Percentiles rank a stretch among this genome's conserved stretches.
Evolutionary conservation across 2,797 vertebrate species (phyloP).

Genomic region (Mormyrus hasselquistii): DNA sequence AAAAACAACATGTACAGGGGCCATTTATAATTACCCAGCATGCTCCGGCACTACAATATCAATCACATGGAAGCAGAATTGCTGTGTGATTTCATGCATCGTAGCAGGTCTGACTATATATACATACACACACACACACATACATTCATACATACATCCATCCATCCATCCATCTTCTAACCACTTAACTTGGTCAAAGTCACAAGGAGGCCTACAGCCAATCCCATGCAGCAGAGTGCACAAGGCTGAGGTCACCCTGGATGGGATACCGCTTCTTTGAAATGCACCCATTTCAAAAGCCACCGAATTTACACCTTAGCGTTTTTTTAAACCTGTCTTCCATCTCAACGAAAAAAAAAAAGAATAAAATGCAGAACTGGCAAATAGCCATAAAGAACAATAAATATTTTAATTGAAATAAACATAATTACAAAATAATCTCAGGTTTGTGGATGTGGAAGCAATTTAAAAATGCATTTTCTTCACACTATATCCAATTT

Average conservation of each 20-base stretch:
- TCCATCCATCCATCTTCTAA: not conserved
- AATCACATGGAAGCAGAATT: not conserved
- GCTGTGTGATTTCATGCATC: not conserved
- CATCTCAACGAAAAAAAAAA: not conserved
- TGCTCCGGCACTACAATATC: not conserved
- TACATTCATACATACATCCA: not conserved
- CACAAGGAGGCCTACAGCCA: not conserved
- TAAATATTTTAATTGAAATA: not conserved
- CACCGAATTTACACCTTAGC: not conserved
- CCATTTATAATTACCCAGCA: not conserved
- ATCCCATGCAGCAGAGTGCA: not conserved
- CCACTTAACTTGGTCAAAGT: not conserved
- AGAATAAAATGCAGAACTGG: not conserved
- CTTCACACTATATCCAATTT: constrained; percentile 25
- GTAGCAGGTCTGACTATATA: not conserved
- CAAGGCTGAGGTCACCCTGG: not conserved
- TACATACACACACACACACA: not conserved
- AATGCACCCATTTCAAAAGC: not conserved
- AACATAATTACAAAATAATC: not conserved
- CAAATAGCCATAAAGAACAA: not conserved
- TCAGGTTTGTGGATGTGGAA: not conserved
- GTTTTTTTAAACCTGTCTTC: not conserved
- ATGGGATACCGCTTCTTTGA: not conserved
- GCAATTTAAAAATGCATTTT: constrained; percentile 42
- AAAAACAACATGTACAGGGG: not conserved